phyloP scores from a whole-genome alignment of 2,113 vertebrate species.

The Melanocharis versteri region DNA sequence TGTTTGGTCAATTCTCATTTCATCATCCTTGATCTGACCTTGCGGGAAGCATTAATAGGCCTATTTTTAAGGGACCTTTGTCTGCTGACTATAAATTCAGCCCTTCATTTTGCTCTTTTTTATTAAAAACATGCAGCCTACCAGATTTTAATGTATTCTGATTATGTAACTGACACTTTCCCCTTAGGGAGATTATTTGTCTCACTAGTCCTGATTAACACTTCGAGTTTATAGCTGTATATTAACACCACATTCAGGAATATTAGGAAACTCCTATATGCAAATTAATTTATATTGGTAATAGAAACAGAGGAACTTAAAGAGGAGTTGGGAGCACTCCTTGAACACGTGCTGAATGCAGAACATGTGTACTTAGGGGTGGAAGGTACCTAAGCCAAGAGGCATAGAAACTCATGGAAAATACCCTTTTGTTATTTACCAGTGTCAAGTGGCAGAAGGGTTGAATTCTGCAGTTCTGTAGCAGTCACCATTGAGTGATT shows the following conservation, averaged over 20 bases:
- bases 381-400: background rate
- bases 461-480: background rate
- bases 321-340: background rate
- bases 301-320: background rate
- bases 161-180: conserved; percentile 59
- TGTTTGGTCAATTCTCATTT: conserved; percentile 90
- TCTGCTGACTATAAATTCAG: conserved; percentile 74
- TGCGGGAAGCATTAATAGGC: conserved; percentile 76
- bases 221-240: conserved; percentile 39
- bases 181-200: conserved; percentile 36
- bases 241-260: conserved; percentile 14
- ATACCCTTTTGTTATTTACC: background rate
- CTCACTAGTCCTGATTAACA: conserved; percentile 59
- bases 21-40: conserved; percentile 88
- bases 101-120: conserved; percentile 71
- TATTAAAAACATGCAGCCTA: conserved; percentile 31
- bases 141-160: conserved; percentile 66
- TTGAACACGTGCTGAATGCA: background rate
- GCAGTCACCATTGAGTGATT: background rate
- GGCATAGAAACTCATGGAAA: background rate
- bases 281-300: conserved; percentile 46
- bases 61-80: conserved; percentile 73
- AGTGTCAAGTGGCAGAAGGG: background rate
- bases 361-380: background rate
- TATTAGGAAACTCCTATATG: conserved; percentile 42